These are phyloP conservation scores for Tribolium castaneum DNA, from an alignment of 1,140 invertebrate species.

Conservation along the genomic window DNA sequence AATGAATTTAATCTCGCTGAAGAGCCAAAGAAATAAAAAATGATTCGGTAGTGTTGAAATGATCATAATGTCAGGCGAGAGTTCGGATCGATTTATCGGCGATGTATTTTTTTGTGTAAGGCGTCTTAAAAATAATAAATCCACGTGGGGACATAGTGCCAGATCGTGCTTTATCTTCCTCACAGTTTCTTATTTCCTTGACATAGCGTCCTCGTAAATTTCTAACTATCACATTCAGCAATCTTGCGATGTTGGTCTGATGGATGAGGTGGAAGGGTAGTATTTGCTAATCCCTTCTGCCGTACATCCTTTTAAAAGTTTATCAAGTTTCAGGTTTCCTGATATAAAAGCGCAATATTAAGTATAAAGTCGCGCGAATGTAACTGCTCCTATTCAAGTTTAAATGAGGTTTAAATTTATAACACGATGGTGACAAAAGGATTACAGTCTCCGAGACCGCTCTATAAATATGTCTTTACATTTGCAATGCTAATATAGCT, in stretches of 20 bases:
- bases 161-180: slow-evolving; percentile 52
- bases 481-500: slow-evolving; percentile 50
- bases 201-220: slow-evolving; percentile 50
- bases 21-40: background rate
- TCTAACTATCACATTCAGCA: slow-evolving; percentile 52
- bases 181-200: slow-evolving; percentile 53
- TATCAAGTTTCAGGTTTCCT: slow-evolving; percentile 3
- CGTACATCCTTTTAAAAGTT: slow-evolving; percentile 26
- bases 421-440: slow-evolving; percentile 48
- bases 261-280: slow-evolving; percentile 48
- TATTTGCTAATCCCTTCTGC: slow-evolving; percentile 47
- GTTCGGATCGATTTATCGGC: background rate
- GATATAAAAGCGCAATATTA: slow-evolving; percentile 27
- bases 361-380: slow-evolving; percentile 18
- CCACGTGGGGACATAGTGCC: slow-evolving; percentile 48
- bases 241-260: slow-evolving; percentile 50
- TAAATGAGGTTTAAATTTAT: slow-evolving; percentile 52
- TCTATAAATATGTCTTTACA: slow-evolving; percentile 49
- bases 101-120: background rate
- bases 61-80: no score
- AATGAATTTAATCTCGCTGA: no score
- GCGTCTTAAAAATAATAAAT: slow-evolving; percentile 39
- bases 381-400: slow-evolving; percentile 44
- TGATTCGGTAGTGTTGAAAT: no score
- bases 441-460: slow-evolving; percentile 46